Evolutionary conservation across 2,797 vertebrate species (phyloP), one percentile per base, ranked within the genome.

Genomic region (Spinibarbus caldwelli): DNA sequence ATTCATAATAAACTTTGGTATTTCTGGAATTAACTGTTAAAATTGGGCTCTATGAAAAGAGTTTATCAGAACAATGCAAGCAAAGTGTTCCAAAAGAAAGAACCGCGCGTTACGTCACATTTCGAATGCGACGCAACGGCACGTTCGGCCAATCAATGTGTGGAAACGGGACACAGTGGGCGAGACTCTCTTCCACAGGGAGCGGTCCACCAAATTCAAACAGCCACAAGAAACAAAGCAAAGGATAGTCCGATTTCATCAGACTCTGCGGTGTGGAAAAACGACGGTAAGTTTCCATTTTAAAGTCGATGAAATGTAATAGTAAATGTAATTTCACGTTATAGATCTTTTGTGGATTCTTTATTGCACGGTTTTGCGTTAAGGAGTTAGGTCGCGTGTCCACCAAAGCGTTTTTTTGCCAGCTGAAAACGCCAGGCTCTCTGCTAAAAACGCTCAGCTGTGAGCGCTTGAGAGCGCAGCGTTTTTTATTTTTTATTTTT

Each of bases 141-240:
- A 59, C 2, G 31, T 15, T 21, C 15, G 73, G 72, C 90, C 87
- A 91, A 90, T 91, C 82, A 75, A 45, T 34, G 2, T 29, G 23
- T 12, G 8, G 71, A 15, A 76, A n/a, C 54, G 17, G 83, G 68
- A 86, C 6, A 73, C 2, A 19, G 85, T 87, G 86, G 82, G 88
- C 59, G 87, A 52, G 31, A n/a, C 29, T 59, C 15, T 67, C 21
- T 34, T 31, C 17, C 75, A 34, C 17, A 62, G 21, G 78, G 62
- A 77, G 85, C 70, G 86, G 66, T 88, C 83, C 95, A 94, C 94
- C 93, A 95, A 95, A 95, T 96, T 96, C 94, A 95, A 96, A 96
- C 89, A 82, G 64, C 41, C 75, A 19, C 36, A 49, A 6, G 31
- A 31, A 31, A 87, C 66, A 85, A 89, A 90, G 88, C 91, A 91